Evolutionary conservation across 2,888 invertebrate species (phyloP).

Genomic region (Pherbina coryleti): DNA sequence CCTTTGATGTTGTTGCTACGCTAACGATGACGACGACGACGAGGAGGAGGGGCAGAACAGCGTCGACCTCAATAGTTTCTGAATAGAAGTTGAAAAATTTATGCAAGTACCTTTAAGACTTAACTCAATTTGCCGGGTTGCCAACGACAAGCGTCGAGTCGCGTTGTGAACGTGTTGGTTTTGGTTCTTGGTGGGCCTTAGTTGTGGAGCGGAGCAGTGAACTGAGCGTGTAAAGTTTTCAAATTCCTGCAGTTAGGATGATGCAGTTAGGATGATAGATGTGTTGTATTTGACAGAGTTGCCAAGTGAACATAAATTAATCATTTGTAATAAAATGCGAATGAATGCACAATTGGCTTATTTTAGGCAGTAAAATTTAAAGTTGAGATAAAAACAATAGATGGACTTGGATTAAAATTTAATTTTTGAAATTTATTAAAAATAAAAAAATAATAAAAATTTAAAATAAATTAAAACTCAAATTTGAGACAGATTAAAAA

Average conservation of each 20-base stretch:
- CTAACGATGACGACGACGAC: not conserved
- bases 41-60: not conserved
- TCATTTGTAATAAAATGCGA: too few relatives aligned
- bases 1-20: conserved; percentile 10
- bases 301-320: not conserved
- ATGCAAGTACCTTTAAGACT: conserved; percentile 25
- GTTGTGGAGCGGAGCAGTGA: not conserved
- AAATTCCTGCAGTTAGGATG: not conserved
- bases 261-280: not conserved
- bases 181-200: not conserved
- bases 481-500: too few relatives aligned
- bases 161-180: not conserved
- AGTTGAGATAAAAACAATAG: too few relatives aligned
- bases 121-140: conserved; percentile 24
- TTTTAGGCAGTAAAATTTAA: too few relatives aligned
- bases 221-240: not conserved
- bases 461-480: too few relatives aligned
- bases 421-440: too few relatives aligned
- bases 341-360: too few relatives aligned
- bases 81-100: conserved; percentile 22
- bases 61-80: conserved; percentile 24
- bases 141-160: not conserved
- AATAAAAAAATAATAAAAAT: too few relatives aligned
- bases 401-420: too few relatives aligned
- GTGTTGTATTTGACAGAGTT: conserved; percentile 6